Conservation (phyloP, 2,797 vertebrate genomes). For the Chromis chromis region DNA sequence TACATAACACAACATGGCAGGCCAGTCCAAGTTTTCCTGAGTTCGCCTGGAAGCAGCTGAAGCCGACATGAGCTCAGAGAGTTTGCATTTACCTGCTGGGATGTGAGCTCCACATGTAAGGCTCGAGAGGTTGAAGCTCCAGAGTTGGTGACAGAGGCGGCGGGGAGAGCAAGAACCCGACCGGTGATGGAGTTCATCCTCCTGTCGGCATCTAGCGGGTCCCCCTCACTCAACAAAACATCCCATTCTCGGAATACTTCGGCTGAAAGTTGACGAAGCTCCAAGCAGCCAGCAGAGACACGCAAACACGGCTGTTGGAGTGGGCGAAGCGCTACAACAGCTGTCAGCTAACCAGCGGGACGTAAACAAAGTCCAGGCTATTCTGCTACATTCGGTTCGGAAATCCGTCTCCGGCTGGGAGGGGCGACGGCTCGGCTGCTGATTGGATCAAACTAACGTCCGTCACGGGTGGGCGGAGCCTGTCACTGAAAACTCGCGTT, state of each 20-base stretch:
- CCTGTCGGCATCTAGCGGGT: constrained; percentile 77
- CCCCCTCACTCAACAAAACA: constrained; percentile 81
- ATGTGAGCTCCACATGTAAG: constrained; percentile 93
- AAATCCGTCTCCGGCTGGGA: constrained; percentile 76
- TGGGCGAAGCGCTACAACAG: constrained; percentile 39
- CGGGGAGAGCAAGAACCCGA: constrained; percentile 84
- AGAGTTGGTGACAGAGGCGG: constrained; percentile 84
- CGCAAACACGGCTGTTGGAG: not conserved
- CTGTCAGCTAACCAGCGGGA: constrained; percentile 77
- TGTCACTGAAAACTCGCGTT: fast-evolving
- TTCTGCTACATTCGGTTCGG: constrained; percentile 75
- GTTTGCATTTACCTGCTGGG: constrained; percentile 89
- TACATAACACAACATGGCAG: not conserved
- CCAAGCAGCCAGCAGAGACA: not conserved
- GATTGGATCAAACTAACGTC: constrained; percentile 70
- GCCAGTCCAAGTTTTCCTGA: no score
- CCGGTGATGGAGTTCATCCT: constrained; percentile 88
- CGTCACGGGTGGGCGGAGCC: constrained; percentile 31
- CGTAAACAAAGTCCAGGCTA: constrained; percentile 86
- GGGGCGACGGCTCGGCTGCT: constrained; percentile 20
- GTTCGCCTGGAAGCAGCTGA: not conserved
- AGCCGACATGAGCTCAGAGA: no score
- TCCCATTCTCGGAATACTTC: constrained; percentile 52
- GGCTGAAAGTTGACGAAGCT: constrained; percentile 27
- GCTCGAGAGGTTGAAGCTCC: constrained; percentile 88